Evolutionary conservation across 2,113 vertebrate genomes (phyloP), one percentile per base, ranked within the genome.

Genomic region (Natator depressus): DNA sequence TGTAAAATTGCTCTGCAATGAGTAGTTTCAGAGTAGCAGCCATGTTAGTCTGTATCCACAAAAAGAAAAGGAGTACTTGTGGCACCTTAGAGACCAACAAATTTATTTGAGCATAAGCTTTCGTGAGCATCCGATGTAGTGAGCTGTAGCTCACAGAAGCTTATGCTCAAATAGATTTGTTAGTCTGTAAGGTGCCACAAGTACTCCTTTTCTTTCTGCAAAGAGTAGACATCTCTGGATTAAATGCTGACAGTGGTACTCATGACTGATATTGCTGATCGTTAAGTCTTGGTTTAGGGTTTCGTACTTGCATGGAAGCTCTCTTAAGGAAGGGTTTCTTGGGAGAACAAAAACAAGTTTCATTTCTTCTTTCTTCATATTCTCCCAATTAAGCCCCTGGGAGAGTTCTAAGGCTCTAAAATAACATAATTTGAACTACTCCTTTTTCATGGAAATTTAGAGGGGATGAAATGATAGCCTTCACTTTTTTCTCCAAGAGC

Each of bases 351-450:
- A 54, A 8, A 10, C 80, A 2, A 4, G n/a, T 38, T 69, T 69
- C 13, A 38, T 22, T 38, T 38, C 65, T 72, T 72, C 16, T 69
- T n/a, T 72, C 16, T 16, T 19, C 8, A 35, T 20, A 35, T 38
- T 38, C n/a, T 72, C 65, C 65, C 19, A 22, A 3, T 38, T 38
- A 10, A 72, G 1, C 19, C n/a, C 17, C 19, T 22, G n/a, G 50
- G 6, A 49, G 12, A 90, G 65, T 50, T 78, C 14, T 65, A 25
- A 12, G 82, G 65, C 42, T 85, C 25, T n/a, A 85, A 50, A 8
- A 2, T 50, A 84, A 24, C 8, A 6, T 42, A n/a, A 5, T 11
- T 65, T 1, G 0, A 72, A 72, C n/a, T 38, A 5, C 8, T 72
- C 17, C 24, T 93, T 93, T 93, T 87, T 84, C 6, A 8, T 31